Base-by-base conservation (phyloP, 2,888 invertebrate genomes). In the Ochropleura plecta region DNA sequence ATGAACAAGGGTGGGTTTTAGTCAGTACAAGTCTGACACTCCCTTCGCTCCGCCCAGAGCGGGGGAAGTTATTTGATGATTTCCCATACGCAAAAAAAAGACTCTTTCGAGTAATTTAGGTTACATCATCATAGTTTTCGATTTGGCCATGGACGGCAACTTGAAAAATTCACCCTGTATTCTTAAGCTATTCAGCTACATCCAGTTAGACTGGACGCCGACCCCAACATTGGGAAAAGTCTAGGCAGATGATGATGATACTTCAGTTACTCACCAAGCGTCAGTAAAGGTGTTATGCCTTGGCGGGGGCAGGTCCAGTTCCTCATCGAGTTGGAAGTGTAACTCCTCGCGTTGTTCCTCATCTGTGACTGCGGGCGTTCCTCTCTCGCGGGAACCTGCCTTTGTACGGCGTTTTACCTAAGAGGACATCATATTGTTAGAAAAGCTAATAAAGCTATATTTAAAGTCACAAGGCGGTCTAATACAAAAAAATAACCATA, bases 281-380 rank as follows among this genome's bases (percentile, higher is more conserved):
- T 96, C 95, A 83, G 98, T 97, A 96, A 99, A 98, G 83, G 97
- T 98, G 94, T 99, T 99, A 68, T 98, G 97, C 79, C 98, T 96
- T 30, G 98, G 98, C 75, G 98, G 97, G 3, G 98, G 98, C 84
- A 98, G 96, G 77, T 99, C 98, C 82, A 99, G 96, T 94, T 99
- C 99, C 96, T 99, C 99, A 92, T 99, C 99, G 92, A 99, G 99
- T 96, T 99, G 98, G 96, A 99, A 99, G 94, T 99, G 99, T 84
- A 99, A 96, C 93, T 99, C 99, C 94, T 99, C 99, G 64, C 96
- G 93, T 0, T 90, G 88, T 73, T 94, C 94, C 57, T 92, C 92
- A 0, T 85, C 88, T 0, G 87, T 86, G 0, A 84, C 86, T 20
- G 83, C 86, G 10, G 76, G 85, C 69, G 79, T 62, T 1, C 62